Percentiles rank a stretch among this genome's conserved stretches.
Evolutionary conservation across 2,888 invertebrate species (phyloP).

Genomic region (Ceratothoa steindachneri): DNA sequence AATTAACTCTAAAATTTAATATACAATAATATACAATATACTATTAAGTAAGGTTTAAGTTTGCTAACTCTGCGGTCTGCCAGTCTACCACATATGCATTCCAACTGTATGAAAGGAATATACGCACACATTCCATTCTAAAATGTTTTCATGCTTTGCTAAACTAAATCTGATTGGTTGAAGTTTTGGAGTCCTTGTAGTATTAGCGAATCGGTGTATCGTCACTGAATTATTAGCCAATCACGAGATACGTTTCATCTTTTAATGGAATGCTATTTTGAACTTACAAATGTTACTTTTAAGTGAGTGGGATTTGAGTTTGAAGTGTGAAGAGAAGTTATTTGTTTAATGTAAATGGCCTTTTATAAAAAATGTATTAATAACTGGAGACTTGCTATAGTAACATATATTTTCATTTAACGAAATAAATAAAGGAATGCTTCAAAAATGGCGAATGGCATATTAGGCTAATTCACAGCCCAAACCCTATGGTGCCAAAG

Average conservation of each 20-base stretch:
- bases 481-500: too few species aligned
- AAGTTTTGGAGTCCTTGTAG: slow-evolving; percentile 3
- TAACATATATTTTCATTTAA: too few species aligned
- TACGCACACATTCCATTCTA: background rate
- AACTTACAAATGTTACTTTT: slow-evolving; percentile 5
- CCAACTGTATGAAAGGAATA: slow-evolving; percentile 4
- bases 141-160: background rate
- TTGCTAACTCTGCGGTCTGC: slow-evolving; percentile 6
- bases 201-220: background rate
- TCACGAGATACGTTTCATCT: background rate
- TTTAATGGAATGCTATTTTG: background rate
- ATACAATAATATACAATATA: too few species aligned
- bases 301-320: slow-evolving; percentile 1
- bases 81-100: slow-evolving; percentile 5
- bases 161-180: background rate
- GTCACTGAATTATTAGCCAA: background rate
- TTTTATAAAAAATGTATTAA: too few species aligned
- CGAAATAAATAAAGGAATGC: too few species aligned
- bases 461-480: too few species aligned
- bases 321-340: background rate
- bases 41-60: background rate
- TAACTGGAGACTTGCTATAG: too few species aligned
- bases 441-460: too few species aligned
- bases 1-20: too few species aligned
- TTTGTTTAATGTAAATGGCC: slow-evolving; percentile 24